Base-by-base conservation (phyloP, 2,113 vertebrate species). In the Passerina amoena region DNA sequence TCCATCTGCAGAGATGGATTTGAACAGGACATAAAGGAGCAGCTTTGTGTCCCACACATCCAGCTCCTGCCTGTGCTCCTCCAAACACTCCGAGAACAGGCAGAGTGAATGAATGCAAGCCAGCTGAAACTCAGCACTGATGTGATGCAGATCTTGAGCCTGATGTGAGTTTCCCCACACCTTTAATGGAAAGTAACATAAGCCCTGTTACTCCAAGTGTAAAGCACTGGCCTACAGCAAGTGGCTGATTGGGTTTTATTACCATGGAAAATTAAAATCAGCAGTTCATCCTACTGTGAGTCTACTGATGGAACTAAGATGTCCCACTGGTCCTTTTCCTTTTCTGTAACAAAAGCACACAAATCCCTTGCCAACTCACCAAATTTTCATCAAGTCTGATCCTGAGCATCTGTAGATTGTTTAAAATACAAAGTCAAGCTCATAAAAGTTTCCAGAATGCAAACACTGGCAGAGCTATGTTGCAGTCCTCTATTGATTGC, bases 381-480 rank as follows among this genome's bases (percentile, higher is more conserved):
- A 27, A 17, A n/a, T 61, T 77, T 72, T 69, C 50, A 80, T 66
- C 56, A 70, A 60, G 89, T 72, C 76, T 90, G 48, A 79, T 82
- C 61, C 91, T 88, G 64, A 97, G 63, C 64, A 83, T 66, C 82
- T 86, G 42, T 37, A 90, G 77, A 69, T 38, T 75, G 82, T 90
- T 90, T 73, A 92, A 97, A 94, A 94, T 92, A 96, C 86, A 88
- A 92, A 92, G 76, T 93, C 91, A 78, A 64, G 91, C 76, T 95
- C 75, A 1, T 72, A 66, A 83, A 75, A 82, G 37, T 56, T 84
- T 86, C 79, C 92, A 94, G 78, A 83, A 59, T 28, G 54, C 85
- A 80, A 85, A 94, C 47, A 30, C 31, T 72, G 60, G 56, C 44
- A 93, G 64, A 92, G 60, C 35, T 84, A 66, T 56, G 44, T 80